phyloP scores from a whole-genome alignment of 23 tunicate species.

The Halocynthia roretzi region DNA sequence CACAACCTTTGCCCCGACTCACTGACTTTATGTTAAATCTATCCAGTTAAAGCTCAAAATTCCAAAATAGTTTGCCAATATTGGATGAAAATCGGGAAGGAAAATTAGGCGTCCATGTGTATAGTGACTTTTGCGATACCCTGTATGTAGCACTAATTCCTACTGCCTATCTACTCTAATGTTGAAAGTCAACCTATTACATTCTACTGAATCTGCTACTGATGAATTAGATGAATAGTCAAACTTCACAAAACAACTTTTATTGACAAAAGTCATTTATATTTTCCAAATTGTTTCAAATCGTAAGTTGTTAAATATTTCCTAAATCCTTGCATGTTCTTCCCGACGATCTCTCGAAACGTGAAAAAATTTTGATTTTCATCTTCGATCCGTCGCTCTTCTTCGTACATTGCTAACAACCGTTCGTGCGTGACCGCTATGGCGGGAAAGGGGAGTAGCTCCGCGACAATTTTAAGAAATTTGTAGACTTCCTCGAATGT shows the following conservation, averaged over 20 bases:
- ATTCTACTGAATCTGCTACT: neutral
- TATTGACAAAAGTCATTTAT: constrained; percentile 32
- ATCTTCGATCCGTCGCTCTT: constrained; percentile 75
- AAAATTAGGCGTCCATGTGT: no score
- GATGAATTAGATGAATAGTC: neutral
- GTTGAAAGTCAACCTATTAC: neutral
- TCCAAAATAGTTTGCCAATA: no score
- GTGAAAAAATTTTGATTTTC: constrained; percentile 98
- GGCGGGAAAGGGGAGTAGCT: constrained; percentile 49
- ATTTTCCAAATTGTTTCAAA: constrained; percentile 61
- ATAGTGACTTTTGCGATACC: no score
- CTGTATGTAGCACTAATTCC: neutral
- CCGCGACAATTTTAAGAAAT: constrained; percentile 34
- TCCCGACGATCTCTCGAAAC: constrained; percentile 78
- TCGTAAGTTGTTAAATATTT: constrained; percentile 47
- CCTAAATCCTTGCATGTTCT: constrained; percentile 85
- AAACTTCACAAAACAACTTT: neutral
- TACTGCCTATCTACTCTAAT: neutral
- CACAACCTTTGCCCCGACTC: no score
- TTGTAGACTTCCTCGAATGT: constrained; percentile 62
- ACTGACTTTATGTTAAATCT: no score
- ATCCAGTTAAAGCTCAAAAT: no score
- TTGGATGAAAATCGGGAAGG: no score
- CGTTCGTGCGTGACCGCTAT: constrained; percentile 52
- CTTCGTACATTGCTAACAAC: constrained; percentile 85